These are phyloP conservation scores for Oscheius myriophilus DNA, from an alignment of 2,888 invertebrate genomes.

Conservation along the genomic window DNA sequence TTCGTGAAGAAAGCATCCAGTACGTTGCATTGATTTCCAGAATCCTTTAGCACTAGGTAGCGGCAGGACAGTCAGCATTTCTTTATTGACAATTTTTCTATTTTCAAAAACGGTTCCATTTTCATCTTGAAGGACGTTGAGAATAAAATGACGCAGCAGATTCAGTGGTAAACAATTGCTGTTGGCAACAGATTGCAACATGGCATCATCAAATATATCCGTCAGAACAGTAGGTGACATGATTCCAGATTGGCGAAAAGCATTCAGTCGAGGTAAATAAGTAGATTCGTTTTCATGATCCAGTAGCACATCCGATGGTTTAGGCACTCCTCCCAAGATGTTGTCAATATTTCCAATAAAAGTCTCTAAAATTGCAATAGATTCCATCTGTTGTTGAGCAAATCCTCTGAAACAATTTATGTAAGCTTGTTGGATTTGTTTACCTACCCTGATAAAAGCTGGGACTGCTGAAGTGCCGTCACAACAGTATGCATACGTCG, in stretches of 20 bases:
- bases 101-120: background rate
- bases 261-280: background rate
- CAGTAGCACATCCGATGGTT: conserved; percentile 14
- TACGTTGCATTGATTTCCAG: conserved; percentile 16
- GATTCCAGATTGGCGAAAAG: background rate
- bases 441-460: too few relatives aligned
- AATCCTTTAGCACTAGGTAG: conserved; percentile 17
- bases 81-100: background rate
- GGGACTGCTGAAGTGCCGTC: too few relatives aligned
- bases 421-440: too few relatives aligned
- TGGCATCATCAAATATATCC: background rate
- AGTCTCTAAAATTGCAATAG: conserved; percentile 1
- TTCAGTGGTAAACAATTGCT: background rate
- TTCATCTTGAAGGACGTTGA: background rate
- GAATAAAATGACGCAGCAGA: background rate
- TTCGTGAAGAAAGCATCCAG: conserved; percentile 16
- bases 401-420: background rate
- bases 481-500: too few relatives aligned
- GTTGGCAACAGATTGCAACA: background rate
- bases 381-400: conserved; percentile 1
- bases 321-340: conserved; percentile 10
- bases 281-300: background rate
- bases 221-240: background rate
- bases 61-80: background rate
- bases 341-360: conserved; percentile 27